phyloP scores from a whole-genome alignment of 2,888 invertebrate genomes.

The Leptinotarsa tumamoca region DNA sequence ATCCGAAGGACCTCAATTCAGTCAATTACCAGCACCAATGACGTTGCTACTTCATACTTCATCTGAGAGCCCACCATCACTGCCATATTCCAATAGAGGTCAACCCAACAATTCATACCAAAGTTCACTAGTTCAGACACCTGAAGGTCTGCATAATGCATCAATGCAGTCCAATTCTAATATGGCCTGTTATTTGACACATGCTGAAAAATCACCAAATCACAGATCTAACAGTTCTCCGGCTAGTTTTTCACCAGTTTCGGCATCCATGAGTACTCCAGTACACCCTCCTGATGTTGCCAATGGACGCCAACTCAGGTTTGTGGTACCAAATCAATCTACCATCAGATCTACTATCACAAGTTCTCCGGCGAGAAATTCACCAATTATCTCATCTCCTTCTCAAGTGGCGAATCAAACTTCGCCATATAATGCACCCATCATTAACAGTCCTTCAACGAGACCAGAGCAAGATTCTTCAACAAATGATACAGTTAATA shows the following conservation, averaged over 20 bases:
- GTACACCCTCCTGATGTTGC: not conserved
- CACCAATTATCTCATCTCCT: not conserved
- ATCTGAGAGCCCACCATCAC: no score
- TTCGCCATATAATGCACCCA: not conserved
- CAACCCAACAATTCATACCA: no score
- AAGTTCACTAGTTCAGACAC: no score
- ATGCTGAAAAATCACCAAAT: not conserved
- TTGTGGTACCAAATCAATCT: slow-evolving; percentile 1
- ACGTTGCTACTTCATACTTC: no score
- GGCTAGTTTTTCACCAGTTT: not conserved
- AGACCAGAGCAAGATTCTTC: not conserved
- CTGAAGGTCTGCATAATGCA: no score
- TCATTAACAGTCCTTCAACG: not conserved
- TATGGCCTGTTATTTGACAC: no score
- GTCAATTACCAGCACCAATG: no score
- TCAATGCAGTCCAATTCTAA: no score
- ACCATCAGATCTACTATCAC: not conserved
- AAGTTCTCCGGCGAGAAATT: not conserved
- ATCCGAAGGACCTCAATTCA: no score
- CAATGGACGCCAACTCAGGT: not conserved
- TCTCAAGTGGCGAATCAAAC: not conserved
- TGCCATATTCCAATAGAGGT: no score
- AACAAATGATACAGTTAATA: not conserved
- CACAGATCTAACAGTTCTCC: not conserved
- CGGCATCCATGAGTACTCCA: not conserved